These are phyloP conservation scores for Oreochromis mossambicus DNA, from an alignment of 2,797 vertebrate species.

Conservation along the genomic window DNA sequence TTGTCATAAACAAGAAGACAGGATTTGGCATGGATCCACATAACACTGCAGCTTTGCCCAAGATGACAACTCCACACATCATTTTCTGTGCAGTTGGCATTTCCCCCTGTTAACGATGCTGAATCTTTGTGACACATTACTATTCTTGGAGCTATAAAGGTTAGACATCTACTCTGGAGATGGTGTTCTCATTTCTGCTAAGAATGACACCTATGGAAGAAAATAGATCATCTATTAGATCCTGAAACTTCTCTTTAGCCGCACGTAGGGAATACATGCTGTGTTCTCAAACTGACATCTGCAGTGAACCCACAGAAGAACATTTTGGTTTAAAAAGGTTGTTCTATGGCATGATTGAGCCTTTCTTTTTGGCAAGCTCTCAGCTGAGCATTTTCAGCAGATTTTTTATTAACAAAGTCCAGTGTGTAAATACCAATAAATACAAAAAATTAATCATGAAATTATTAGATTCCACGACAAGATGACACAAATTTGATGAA, in stretches of 20 bases:
- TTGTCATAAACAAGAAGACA: conserved; percentile 20
- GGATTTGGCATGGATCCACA: conserved; percentile 1
- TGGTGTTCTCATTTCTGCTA: conserved; percentile 17
- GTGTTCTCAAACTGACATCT: not conserved
- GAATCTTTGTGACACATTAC: conserved; percentile 35
- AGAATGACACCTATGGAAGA: conserved; percentile 11
- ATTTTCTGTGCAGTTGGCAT: conserved; percentile 19
- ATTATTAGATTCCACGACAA: not conserved
- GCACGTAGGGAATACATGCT: not conserved
- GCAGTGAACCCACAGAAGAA: not conserved
- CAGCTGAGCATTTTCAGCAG: not conserved
- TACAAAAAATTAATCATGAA: not conserved
- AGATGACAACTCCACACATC: conserved; percentile 40
- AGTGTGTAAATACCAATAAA: not conserved
- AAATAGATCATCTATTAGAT: conserved; percentile 1
- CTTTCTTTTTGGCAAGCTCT: not conserved
- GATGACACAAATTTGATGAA: not conserved
- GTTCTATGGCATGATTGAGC: not conserved
- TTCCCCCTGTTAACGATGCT: conserved; percentile 25
- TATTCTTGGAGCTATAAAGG: conserved; percentile 46
- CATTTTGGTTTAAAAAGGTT: not conserved
- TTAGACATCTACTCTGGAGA: conserved; percentile 21
- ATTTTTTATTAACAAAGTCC: not conserved
- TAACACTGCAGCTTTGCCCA: conserved; percentile 19
- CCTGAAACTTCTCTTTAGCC: not conserved